Evolutionary conservation across 2,113 vertebrate species (phyloP).

Genomic region (Paralichthys olivaceus): DNA sequence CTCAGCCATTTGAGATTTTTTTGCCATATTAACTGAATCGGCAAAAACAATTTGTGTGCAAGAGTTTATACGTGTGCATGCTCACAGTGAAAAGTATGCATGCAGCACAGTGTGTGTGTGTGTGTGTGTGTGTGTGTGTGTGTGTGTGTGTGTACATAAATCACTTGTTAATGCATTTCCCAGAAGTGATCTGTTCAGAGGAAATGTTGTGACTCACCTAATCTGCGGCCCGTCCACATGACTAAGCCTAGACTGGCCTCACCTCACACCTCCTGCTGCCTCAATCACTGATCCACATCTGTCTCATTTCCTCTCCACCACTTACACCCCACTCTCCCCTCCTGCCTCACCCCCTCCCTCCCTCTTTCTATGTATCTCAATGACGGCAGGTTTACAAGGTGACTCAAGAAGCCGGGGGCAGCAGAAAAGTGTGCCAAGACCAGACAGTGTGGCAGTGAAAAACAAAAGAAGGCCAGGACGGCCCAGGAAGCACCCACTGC

Average conservation of each 20-base stretch:
- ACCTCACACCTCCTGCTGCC: constrained; percentile 75
- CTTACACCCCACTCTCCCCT: constrained; percentile 21
- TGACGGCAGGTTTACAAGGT: constrained; percentile 76
- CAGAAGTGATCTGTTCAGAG: constrained; percentile 76
- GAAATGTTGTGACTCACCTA: constrained; percentile 80
- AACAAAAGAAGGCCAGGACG: constrained; percentile 92
- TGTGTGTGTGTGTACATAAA: constrained; percentile 56
- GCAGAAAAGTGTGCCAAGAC: constrained; percentile 58
- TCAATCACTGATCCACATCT: constrained; percentile 78
- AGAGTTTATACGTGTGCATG: constrained; percentile 29
- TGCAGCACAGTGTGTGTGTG: constrained; percentile 18
- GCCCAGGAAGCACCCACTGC: constrained; percentile 89
- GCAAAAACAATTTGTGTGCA: constrained; percentile 41
- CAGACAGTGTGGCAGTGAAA: constrained; percentile 79
- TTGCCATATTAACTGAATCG: constrained; percentile 37
- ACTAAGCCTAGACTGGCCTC: constrained; percentile 75
- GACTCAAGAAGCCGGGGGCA: constrained; percentile 69
- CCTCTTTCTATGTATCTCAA: constrained; percentile 35
- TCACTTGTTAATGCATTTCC: constrained; percentile 74
- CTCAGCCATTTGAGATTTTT: constrained; percentile 40
- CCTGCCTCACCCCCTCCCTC: not conserved
- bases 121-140: constrained; percentile 5
- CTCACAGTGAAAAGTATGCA: constrained; percentile 22
- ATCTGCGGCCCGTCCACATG: constrained; percentile 74
- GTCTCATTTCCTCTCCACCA: constrained; percentile 69